Evolutionary conservation across 2,888 invertebrate genomes (phyloP), one percentile per base, ranked within the genome.

Genomic region (Calephelis perditalis): DNA sequence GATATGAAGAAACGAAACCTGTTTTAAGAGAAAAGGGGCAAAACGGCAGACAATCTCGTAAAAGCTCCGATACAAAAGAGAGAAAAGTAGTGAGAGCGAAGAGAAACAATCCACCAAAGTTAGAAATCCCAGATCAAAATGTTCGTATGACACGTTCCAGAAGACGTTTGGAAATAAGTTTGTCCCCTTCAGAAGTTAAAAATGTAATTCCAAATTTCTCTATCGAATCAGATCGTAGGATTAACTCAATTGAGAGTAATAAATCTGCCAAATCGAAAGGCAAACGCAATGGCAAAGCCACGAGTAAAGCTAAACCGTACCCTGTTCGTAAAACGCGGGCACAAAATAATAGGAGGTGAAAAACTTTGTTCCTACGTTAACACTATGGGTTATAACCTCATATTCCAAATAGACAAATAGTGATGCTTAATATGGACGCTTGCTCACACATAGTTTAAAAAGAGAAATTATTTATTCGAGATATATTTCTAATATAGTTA

Each of bases 21-120:
- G 86, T 88, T 0, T 66, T 90, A 0, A 73, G 89, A n/a, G 89
- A 90, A 60, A 89, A 88, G 57, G 86, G 85, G 0, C 89, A 90
- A 58, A 89, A 87, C 58, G 81, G 84, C 0, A 70, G 82, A 4
- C 67, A 79, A 0, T 76, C 80, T 6, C 65, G 70, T 8, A 70
- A 70, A 0, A 72, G 68, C 3, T 82, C 69, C 62, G 64, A 61
- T 3, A 71, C 81, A 54, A 70, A 66, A 4, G 63, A 61, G 0
- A 74, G 87, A 7, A 86, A 83, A 68, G 71, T 84, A 1, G 75
- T 76, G 0, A 74, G 76, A 63, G 77, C 86, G 8, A 74, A 72
- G 43, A 69, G 74, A 8, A 70, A 68, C 10, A 49, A 69, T n/a
- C 70, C 68, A 1, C 70, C 74, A 11, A 73, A 71, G 52, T 26